Conservation (phyloP, 2,113 vertebrate species). For the Sylvia atricapilla region DNA sequence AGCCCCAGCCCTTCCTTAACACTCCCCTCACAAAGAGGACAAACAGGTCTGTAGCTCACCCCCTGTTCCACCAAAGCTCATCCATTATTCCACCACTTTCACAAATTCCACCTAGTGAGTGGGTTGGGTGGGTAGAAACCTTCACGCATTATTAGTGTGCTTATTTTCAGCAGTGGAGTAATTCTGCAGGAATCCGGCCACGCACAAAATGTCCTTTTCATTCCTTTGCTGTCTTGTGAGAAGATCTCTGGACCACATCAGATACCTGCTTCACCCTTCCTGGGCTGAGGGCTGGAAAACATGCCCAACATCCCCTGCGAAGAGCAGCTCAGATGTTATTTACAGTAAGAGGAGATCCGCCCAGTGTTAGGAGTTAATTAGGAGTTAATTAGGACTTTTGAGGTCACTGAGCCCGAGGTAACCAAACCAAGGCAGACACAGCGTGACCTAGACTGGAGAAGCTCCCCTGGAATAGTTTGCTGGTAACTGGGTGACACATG, state of each 20-base stretch:
- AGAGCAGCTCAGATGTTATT: neutral
- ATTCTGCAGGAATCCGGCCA: neutral
- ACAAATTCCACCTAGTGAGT: neutral
- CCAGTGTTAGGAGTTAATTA: neutral
- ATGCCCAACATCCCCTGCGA: accelerated
- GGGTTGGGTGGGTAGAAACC: neutral
- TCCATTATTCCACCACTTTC: neutral
- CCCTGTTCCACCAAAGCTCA: neutral
- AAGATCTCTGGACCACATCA: neutral
- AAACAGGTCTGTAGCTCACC: neutral
- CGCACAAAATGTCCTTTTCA: accelerated
- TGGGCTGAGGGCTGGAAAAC: neutral
- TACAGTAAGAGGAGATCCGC: neutral
- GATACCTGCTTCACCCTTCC: neutral
- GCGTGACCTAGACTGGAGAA: neutral
- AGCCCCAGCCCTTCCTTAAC: neutral
- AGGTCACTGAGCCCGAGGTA: neutral
- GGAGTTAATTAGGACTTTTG: neutral
- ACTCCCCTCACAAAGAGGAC: neutral
- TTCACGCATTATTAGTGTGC: neutral
- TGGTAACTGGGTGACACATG: neutral
- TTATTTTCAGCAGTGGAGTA: neutral
- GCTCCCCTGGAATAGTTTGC: neutral
- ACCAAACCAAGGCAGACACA: accelerated
- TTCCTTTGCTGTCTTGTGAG: neutral